phyloP scores from a whole-genome alignment of 2,797 vertebrate genomes.

The Ammospiza maritima region DNA sequence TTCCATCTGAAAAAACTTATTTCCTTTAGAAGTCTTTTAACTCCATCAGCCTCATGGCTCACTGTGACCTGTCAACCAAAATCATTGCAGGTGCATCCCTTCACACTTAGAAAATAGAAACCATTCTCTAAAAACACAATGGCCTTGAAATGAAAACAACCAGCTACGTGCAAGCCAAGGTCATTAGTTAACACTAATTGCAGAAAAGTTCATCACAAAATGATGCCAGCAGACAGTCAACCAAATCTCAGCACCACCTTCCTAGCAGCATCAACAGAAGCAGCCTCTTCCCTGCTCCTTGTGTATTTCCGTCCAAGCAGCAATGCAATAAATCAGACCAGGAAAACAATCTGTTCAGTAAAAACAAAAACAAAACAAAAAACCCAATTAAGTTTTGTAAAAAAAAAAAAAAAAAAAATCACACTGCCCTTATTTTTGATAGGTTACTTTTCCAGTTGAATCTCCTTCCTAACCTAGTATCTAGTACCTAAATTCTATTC shows the following conservation, averaged over 20 bases:
- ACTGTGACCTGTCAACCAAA: not conserved
- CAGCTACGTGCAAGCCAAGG: not conserved
- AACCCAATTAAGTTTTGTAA: fast-evolving
- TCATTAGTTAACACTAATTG: not conserved
- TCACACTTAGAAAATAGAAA: not conserved
- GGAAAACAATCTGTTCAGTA: not conserved
- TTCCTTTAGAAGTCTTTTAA: not conserved
- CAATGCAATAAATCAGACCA: not conserved
- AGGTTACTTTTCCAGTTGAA: not conserved
- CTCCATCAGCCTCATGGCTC: not conserved
- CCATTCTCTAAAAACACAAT: not conserved
- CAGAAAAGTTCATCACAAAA: not conserved
- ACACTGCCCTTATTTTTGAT: not conserved
- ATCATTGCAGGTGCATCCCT: not conserved
- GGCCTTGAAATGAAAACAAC: not conserved
- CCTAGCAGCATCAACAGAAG: not conserved
- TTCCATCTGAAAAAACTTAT: not conserved
- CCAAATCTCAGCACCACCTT: not conserved
- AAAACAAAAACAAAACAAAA: not conserved
- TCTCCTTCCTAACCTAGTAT: not conserved
- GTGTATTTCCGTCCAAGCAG: not conserved
- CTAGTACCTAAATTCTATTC: not conserved
- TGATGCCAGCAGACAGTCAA: not conserved
- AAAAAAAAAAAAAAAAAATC: not conserved
- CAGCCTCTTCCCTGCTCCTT: not conserved